phyloP scores from a whole-genome alignment of 1,140 invertebrate genomes.

The Anastrepha obliqua region DNA sequence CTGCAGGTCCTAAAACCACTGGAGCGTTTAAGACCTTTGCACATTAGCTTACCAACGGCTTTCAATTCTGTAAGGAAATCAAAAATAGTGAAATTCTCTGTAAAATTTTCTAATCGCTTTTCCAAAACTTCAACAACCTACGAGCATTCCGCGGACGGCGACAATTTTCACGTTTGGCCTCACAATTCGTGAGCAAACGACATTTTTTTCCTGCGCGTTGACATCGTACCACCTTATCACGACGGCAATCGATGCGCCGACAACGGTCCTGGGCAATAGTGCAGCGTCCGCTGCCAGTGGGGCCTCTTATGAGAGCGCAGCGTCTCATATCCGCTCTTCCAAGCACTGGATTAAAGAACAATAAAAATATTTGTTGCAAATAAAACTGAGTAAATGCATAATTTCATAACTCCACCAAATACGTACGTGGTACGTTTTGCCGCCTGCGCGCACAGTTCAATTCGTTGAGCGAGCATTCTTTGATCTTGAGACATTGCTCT shows the following conservation, averaged over 20 bases:
- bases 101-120: no score
- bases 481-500: not conserved
- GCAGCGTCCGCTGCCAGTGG: slow-evolving; percentile 18
- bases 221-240: not conserved
- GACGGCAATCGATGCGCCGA: not conserved
- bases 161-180: slow-evolving; percentile 33
- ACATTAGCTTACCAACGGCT: not conserved
- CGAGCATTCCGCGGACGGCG: not conserved
- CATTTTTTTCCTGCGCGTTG: slow-evolving; percentile 16
- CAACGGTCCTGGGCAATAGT: not conserved
- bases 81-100: not conserved
- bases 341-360: not conserved
- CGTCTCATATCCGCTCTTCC: not conserved
- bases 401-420: not conserved
- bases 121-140: not conserved
- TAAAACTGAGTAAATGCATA: not conserved
- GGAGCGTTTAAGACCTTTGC: not conserved
- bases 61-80: not conserved
- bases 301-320: not conserved
- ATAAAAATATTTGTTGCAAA: not conserved
- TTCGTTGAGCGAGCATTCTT: slow-evolving; percentile 9
- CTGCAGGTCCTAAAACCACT: not conserved
- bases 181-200: slow-evolving; percentile 33
- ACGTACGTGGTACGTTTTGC: not conserved
- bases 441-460: not conserved